Conservation (phyloP, 2,888 invertebrate species). For the Parnassius smintheus region DNA sequence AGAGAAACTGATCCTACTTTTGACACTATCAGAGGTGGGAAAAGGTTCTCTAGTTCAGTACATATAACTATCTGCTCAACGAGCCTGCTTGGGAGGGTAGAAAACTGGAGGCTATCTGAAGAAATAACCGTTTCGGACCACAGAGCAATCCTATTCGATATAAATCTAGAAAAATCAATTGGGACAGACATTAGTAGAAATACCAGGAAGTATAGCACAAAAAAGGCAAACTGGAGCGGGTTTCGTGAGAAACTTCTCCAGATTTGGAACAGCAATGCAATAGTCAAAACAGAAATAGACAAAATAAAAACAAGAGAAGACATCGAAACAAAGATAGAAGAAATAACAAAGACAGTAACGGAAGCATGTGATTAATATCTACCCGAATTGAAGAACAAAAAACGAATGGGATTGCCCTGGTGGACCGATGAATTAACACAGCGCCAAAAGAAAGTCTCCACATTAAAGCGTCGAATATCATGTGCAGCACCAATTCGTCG, state of each 20-base stretch:
- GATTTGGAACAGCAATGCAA: too few species aligned
- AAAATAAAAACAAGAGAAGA: too few species aligned
- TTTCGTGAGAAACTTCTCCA: too few species aligned
- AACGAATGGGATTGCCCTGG: background rate
- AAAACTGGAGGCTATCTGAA: background rate
- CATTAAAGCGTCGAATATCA: constrained; percentile 5
- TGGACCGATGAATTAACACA: background rate
- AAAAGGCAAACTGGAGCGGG: too few species aligned
- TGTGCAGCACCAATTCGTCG: constrained; percentile 12
- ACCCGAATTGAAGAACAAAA: background rate
- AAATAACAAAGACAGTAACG: too few species aligned
- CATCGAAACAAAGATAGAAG: too few species aligned
- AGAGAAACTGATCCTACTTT: background rate
- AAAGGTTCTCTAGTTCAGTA: background rate
- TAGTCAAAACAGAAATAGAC: too few species aligned
- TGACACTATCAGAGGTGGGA: background rate
- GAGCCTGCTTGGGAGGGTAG: background rate
- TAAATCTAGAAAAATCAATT: background rate
- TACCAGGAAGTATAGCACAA: background rate
- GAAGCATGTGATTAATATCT: too few species aligned
- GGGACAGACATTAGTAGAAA: background rate
- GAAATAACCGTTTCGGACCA: background rate
- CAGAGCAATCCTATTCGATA: background rate
- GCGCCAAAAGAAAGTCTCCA: too few species aligned
- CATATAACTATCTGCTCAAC: background rate